Evolutionary conservation across 1,140 invertebrate genomes (phyloP), one percentile per base, ranked within the genome.

Genomic region (Andricus grossulariae): DNA sequence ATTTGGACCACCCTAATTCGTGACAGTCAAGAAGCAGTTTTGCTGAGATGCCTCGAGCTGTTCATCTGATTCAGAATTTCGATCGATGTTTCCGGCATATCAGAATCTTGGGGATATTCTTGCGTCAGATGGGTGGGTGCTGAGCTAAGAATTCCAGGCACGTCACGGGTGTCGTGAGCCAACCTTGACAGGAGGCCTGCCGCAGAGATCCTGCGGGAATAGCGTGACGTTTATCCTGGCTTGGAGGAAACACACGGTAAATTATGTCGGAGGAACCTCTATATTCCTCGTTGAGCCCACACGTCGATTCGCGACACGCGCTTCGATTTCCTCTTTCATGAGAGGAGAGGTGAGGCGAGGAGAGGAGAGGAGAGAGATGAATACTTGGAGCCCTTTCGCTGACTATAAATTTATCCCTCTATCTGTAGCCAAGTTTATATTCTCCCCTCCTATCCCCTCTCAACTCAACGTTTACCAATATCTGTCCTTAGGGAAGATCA

Each of bases 111-210:
- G 21, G 21, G 25, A 66, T 66, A 66, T 66, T 45, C 60, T 66
- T 66, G 60, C 32, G 25, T 66, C 5, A 66, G 60, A 32, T 12
- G 60, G 60, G 32, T 66, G 21, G 39, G 60, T 66, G 60, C 45
- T 32, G 39, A 66, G 39, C 32, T 52, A 60, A 45, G 74, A 78
- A 83, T 82, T 80, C 82, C 18, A 71, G 52, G 75, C 82, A 84
- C 82, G 84, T 85, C 76, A 50, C 52, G 54, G 70, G 50, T 77
- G 74, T 73, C 75, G 60, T 77, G 82, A 80, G 82, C 78, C 78
- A 85, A 84, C 80, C 84, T 85, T 80, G 82, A 85, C 84, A 82
- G 73, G 52, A 57, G 18, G 52, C 79, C 74, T 51, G 50, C 50
- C 76, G 72, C 74, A 71, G 72, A 74, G 77, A 80, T 81, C 83